Conservation (phyloP, 2,797 vertebrate genomes). For the Lacerta bilineata region DNA sequence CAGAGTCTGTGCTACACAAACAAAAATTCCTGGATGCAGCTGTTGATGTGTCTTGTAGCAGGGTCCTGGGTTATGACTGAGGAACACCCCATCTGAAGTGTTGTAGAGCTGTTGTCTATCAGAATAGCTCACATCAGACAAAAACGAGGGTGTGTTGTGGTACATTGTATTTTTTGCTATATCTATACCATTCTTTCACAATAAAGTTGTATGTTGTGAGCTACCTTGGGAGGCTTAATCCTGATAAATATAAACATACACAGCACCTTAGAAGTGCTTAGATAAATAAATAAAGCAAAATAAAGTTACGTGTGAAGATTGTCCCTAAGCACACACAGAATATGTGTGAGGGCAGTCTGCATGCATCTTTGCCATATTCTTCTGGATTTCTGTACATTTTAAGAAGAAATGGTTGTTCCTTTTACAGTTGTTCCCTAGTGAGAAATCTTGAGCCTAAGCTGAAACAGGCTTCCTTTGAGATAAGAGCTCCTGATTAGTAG, state of each 20-base stretch:
- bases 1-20: background rate
- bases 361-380: background rate
- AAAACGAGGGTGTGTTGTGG: background rate
- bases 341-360: background rate
- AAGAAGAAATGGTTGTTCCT: background rate
- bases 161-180: background rate
- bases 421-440: slow-evolving; percentile 20
- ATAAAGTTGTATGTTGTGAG: background rate
- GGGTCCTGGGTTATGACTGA: background rate
- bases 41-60: background rate
- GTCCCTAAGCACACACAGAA: background rate
- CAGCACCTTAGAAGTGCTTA: background rate
- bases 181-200: background rate
- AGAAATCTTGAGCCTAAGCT: background rate
- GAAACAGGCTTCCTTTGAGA: slow-evolving; percentile 16
- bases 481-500: slow-evolving; percentile 50
- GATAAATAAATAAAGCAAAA: background rate
- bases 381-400: background rate
- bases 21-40: background rate
- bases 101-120: background rate
- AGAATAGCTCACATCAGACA: background rate
- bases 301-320: background rate
- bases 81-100: background rate
- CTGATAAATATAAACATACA: background rate
- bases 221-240: background rate